phyloP scores from a whole-genome alignment of 2,113 vertebrate species.

The Fulmarus glacialis region DNA sequence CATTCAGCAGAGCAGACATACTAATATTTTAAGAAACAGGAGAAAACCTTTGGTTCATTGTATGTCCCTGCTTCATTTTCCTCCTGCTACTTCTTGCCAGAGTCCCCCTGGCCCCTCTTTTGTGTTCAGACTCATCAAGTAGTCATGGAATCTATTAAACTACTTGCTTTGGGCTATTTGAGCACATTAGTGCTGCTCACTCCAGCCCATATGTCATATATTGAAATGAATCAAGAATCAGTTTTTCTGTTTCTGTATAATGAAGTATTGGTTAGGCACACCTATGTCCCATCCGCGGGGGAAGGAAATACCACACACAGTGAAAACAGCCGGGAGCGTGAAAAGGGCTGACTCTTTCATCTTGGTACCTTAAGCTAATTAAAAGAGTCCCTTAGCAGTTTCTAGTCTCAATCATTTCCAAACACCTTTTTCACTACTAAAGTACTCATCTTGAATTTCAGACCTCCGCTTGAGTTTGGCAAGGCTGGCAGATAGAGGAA shows the following conservation, averaged over 20 bases:
- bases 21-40: constrained; percentile 58
- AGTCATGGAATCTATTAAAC: constrained; percentile 65
- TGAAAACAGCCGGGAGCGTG: neutral
- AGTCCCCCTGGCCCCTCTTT: constrained; percentile 11
- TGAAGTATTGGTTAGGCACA: neutral
- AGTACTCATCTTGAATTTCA: neutral
- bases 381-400: neutral
- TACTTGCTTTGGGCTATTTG: constrained; percentile 21
- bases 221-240: neutral
- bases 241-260: neutral
- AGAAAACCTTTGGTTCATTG: constrained; percentile 50
- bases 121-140: constrained; percentile 64
- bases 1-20: constrained; percentile 27
- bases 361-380: neutral
- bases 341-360: neutral
- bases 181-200: neutral
- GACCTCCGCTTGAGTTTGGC: neutral
- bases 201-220: neutral
- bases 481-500: neutral
- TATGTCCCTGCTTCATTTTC: constrained; percentile 25
- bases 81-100: constrained; percentile 23
- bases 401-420: neutral
- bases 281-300: neutral
- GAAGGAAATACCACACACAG: neutral
- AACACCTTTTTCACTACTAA: constrained; percentile 24